phyloP scores from a whole-genome alignment of 2,113 vertebrate species.

The Baryphthengus martii region DNA sequence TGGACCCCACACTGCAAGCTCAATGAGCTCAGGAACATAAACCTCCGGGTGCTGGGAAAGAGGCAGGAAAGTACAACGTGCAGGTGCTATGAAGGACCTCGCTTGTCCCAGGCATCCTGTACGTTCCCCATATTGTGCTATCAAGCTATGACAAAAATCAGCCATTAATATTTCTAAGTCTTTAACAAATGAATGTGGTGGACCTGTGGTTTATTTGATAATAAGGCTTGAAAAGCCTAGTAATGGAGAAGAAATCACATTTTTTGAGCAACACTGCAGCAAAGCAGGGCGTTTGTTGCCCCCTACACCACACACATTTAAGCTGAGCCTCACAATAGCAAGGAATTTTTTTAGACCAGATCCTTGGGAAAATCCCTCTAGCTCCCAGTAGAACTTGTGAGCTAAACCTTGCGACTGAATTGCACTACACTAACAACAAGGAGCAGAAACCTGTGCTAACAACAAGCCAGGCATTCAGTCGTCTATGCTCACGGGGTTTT shows the following conservation, averaged over 20 bases:
- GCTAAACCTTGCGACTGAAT: neutral
- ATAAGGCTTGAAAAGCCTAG: neutral
- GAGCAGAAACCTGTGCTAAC: neutral
- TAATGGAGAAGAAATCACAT: accelerated
- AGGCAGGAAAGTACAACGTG: neutral
- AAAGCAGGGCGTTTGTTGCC: neutral
- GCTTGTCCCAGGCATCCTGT: neutral
- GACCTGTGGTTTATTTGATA: neutral
- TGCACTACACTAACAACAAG: neutral
- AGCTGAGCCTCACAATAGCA: neutral
- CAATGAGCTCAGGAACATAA: neutral
- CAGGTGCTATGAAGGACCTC: neutral
- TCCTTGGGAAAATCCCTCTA: neutral
- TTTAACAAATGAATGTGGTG: neutral
- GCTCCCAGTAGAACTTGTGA: neutral
- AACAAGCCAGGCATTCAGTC: neutral
- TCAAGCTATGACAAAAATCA: neutral
- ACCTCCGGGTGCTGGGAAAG: neutral
- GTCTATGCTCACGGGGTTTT: neutral
- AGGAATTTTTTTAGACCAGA: neutral
- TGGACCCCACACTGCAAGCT: too few relatives aligned
- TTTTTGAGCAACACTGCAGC: neutral
- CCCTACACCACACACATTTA: neutral
- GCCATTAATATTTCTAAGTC: neutral
- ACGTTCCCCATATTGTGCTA: neutral